Evolutionary conservation across 2,113 vertebrate species (phyloP).

Genomic region (Aythya baeri): DNA sequence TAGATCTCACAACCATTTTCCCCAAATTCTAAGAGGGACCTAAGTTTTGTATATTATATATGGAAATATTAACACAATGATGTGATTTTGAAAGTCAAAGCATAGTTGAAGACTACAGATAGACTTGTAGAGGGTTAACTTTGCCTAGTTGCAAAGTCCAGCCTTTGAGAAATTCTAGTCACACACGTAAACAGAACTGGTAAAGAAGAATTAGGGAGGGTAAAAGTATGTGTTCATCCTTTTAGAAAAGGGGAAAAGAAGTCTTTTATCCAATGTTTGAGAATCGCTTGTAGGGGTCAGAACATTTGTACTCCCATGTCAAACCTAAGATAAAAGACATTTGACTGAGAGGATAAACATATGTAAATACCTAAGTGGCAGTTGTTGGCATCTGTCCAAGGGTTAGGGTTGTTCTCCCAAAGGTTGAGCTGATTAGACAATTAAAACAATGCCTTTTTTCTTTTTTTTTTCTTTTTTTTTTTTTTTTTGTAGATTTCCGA

Average conservation of each 20-base stretch:
- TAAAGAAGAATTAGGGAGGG: constrained; percentile 50
- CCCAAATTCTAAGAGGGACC: not conserved
- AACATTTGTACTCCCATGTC: constrained; percentile 69
- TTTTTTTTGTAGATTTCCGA: not conserved
- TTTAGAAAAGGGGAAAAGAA: constrained; percentile 46
- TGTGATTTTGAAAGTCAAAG: not conserved
- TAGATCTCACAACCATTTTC: not conserved
- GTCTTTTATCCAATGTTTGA: constrained; percentile 63
- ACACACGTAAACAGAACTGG: constrained; percentile 65
- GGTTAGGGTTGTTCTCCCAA: constrained; percentile 44
- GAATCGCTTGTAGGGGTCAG: constrained; percentile 70
- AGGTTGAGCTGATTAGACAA: constrained; percentile 51
- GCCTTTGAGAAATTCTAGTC: constrained; percentile 66
- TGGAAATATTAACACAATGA: not conserved
- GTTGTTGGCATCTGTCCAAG: constrained; percentile 73
- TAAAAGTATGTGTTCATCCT: constrained; percentile 70
- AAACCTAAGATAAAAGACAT: constrained; percentile 69
- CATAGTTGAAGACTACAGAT: not conserved
- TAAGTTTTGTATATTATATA: not conserved
- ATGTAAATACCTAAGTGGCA: constrained; percentile 79
- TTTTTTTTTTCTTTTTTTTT: not conserved
- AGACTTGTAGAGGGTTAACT: constrained; percentile 1
- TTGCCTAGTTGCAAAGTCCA: constrained; percentile 1
- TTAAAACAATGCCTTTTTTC: constrained; percentile 36
- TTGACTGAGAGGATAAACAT: constrained; percentile 79